These are phyloP conservation scores for Limanda limanda DNA, from an alignment of 2,113 vertebrate genomes.

Conservation along the genomic window DNA sequence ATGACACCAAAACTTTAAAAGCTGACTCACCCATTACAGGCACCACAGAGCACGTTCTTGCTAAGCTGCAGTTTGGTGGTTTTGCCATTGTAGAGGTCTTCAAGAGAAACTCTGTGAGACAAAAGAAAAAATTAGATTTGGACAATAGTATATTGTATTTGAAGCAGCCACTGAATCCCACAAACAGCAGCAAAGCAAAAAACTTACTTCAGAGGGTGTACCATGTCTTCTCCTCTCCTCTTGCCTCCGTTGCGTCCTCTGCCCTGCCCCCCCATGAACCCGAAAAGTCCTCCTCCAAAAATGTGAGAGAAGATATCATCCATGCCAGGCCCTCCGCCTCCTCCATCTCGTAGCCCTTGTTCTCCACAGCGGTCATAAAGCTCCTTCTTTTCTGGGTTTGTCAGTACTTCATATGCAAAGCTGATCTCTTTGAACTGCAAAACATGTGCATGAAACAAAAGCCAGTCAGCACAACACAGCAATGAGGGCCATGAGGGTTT, in stretches of 20 bases:
- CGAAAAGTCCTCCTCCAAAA: constrained; percentile 97
- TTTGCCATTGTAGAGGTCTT: constrained; percentile 99
- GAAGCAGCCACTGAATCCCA: not conserved
- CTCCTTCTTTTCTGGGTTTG: constrained; percentile 97
- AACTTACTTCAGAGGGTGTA: constrained; percentile 96
- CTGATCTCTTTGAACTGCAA: constrained; percentile 98
- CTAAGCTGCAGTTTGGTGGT: constrained; percentile 99
- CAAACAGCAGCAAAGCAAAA: not conserved
- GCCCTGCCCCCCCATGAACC: constrained; percentile 96
- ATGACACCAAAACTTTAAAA: constrained; percentile 2
- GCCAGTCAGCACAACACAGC: not conserved
- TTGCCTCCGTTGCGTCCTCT: constrained; percentile 94
- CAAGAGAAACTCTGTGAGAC: constrained; percentile 92
- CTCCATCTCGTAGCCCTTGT: constrained; percentile 96
- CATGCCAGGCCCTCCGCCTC: constrained; percentile 94
- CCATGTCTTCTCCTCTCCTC: constrained; percentile 98
- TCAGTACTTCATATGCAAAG: constrained; percentile 98
- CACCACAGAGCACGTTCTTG: constrained; percentile 97
- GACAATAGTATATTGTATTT: not conserved
- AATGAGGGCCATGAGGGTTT: not conserved
- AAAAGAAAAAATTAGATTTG: constrained; percentile 20
- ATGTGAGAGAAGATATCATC: constrained; percentile 99
- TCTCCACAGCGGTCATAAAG: constrained; percentile 97
- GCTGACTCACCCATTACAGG: constrained; percentile 94
- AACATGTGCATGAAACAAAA: not conserved